Evolutionary conservation across 2,888 invertebrate species (phyloP), one percentile per base, ranked within the genome.

Genomic region (Embidobia sp.): DNA sequence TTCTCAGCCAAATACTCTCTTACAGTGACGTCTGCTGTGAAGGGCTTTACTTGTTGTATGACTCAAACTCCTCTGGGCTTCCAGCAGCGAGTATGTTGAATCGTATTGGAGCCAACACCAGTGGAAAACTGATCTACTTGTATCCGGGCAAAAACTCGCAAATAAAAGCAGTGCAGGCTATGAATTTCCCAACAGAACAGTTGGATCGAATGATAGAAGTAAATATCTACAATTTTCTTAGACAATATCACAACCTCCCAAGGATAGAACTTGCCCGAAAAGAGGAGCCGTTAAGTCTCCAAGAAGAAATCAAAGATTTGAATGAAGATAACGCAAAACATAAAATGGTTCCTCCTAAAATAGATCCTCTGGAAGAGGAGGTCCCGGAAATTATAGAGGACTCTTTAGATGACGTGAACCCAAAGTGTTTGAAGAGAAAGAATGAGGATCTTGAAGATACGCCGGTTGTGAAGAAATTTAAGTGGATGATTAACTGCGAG

Each of bases 51-150:
- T 90, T 97, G 63, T 89, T 98, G 0, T 97, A 97, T 86, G 98
- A 98, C 86, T 95, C 96, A 59, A 96, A 96, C 0, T 95, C 96
- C 26, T 94, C 94, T 84, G 98, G 98, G 0, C 90, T 99, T 40
- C 87, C 97, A 19, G 92, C 96, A 3, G 96, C 97, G 0, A 93
- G 96, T 1, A 91, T 98, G 83, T 88, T 98, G 40, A 95, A 96
- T 87, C 93, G 93, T 57, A 94, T 97, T 64, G 94, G 95, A 0
- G 91, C 90, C 0, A 90, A 91, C 27, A 94, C 94, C 0, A 88
- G 87, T 46, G 95, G 94, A 0, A 91, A 91, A 81, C 85, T 96
- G 11, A 90, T 96, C 48, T 94, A 96, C 81, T 91, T 96, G 90
- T 95, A 96, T 87, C 94, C 95, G 1, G 96, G 95, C 0, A 95